Conservation (phyloP, 2,888 invertebrate genomes). For the Cerastoderma edule region DNA sequence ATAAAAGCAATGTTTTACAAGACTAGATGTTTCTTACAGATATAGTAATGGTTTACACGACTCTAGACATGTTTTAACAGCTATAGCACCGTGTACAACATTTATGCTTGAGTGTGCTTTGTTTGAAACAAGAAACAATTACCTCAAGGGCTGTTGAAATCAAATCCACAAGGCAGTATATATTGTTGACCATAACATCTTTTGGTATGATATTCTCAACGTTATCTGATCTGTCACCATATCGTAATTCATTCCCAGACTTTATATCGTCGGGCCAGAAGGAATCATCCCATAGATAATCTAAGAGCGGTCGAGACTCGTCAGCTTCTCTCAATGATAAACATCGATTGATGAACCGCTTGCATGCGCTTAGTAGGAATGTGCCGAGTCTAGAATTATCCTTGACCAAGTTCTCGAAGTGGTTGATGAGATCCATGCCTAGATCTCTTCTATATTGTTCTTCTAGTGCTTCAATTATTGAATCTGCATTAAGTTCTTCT, state of each 20-base stretch:
- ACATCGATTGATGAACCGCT: conserved; percentile 62
- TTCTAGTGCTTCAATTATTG: conserved; percentile 52
- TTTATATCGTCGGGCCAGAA: conserved; percentile 57
- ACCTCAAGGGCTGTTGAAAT: conserved; percentile 33
- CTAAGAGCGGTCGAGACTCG: conserved; percentile 34
- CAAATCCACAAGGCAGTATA: conserved; percentile 39
- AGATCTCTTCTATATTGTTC: conserved; percentile 45
- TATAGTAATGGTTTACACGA: no score
- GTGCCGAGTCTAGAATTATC: conserved; percentile 32
- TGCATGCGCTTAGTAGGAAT: conserved; percentile 40
- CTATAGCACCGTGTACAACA: no score
- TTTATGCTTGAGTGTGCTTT: no score
- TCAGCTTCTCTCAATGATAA: conserved; percentile 44
- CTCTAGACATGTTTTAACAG: no score
- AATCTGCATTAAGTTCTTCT: conserved; percentile 58
- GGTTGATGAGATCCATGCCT: conserved; percentile 29
- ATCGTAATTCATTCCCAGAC: conserved; percentile 22
- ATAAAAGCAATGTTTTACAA: no score
- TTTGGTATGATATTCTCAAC: conserved; percentile 41
- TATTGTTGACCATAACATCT: conserved; percentile 39
- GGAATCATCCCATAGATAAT: conserved; percentile 50
- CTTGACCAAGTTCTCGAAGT: conserved; percentile 30
- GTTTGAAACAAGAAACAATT: conserved; percentile 1
- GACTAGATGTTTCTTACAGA: no score
- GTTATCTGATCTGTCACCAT: conserved; percentile 26